Conservation (phyloP, 2,888 invertebrate species). For the Lepeophtheirus nordmannii region DNA sequence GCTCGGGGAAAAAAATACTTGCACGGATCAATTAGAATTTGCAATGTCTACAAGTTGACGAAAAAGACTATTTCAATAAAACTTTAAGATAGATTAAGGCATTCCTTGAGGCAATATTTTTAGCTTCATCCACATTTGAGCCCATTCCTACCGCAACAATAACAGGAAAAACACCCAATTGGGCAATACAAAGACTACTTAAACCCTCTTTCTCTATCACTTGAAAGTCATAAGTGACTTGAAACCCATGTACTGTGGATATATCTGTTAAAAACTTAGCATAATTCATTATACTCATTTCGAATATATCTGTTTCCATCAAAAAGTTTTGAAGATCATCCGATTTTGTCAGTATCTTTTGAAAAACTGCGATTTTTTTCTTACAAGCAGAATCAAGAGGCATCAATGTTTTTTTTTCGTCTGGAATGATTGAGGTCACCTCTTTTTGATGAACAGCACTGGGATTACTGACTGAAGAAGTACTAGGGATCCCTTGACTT, state of each 20-base stretch:
- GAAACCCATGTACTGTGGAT: conserved; percentile 73
- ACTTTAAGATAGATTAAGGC: conserved; percentile 83
- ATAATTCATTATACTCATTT: too few relatives aligned
- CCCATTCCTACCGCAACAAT: conserved; percentile 86
- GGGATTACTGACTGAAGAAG: neutral
- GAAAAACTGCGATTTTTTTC: too few relatives aligned
- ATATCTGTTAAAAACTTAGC: conserved; percentile 53
- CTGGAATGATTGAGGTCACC: neutral
- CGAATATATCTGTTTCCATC: too few relatives aligned
- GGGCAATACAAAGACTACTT: conserved; percentile 7
- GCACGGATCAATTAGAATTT: too few relatives aligned
- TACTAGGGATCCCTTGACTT: too few relatives aligned
- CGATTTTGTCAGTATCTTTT: too few relatives aligned
- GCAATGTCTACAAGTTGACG: too few relatives aligned
- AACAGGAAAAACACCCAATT: conserved; percentile 69
- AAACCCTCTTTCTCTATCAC: conserved; percentile 50
- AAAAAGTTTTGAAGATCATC: too few relatives aligned
- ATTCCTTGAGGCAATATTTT: conserved; percentile 71
- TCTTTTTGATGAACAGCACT: neutral
- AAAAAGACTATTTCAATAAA: conserved; percentile 64
- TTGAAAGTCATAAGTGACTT: conserved; percentile 83
- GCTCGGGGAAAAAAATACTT: too few relatives aligned
- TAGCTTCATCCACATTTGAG: conserved; percentile 60
- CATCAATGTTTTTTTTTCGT: too few relatives aligned
- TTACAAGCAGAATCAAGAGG: too few relatives aligned